These are phyloP conservation scores for Euglossa dilemma DNA, from an alignment of 1,140 invertebrate species.

Conservation along the genomic window DNA sequence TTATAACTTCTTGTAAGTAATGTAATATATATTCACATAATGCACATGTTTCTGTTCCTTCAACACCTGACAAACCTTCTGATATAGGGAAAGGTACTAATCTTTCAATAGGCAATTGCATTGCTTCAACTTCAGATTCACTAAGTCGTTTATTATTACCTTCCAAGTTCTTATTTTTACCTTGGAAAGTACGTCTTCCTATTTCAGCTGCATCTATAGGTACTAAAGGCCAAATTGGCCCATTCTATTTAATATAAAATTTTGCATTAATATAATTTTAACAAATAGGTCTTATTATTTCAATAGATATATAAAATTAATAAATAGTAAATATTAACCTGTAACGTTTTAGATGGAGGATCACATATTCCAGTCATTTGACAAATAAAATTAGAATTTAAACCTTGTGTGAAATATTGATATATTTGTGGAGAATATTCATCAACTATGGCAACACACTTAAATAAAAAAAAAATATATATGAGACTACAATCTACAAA, in stretches of 20 bases:
- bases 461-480: conserved; percentile 56
- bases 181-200: conserved; percentile 75
- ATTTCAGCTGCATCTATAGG: conserved; percentile 77
- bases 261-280: not conserved
- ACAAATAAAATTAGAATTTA: conserved; percentile 88
- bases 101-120: conserved; percentile 87
- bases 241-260: conserved; percentile 68
- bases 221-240: conserved; percentile 83
- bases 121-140: conserved; percentile 76
- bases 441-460: conserved; percentile 86
- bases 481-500: not conserved
- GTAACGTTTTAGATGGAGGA: conserved; percentile 57
- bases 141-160: conserved; percentile 64
- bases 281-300: too few relatives aligned
- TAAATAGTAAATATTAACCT: conserved; percentile 24
- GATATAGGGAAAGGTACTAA: conserved; percentile 81
- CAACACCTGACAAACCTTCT: conserved; percentile 45
- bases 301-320: not conserved
- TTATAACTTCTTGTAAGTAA: conserved; percentile 89
- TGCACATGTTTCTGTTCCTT: conserved; percentile 85
- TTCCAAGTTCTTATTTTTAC: conserved; percentile 59
- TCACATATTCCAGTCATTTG: conserved; percentile 88
- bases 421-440: conserved; percentile 91
- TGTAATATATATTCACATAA: conserved; percentile 93
- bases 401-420: conserved; percentile 86